Evolutionary conservation across 2,113 vertebrate genomes (phyloP).

Genomic region (Cyanocitta stelleri): DNA sequence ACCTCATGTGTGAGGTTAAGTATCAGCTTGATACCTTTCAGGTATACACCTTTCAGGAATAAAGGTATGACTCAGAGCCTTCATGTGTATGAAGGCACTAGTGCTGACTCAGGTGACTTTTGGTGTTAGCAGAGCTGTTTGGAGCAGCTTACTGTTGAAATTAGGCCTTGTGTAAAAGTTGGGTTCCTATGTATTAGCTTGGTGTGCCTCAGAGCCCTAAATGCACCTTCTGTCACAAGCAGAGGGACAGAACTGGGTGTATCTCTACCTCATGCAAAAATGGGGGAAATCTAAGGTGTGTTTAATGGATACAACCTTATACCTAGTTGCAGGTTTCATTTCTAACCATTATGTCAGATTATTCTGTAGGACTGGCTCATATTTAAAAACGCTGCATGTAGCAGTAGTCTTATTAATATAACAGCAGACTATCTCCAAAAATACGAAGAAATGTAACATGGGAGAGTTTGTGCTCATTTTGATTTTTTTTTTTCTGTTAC

Average conservation of each 20-base stretch:
- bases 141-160: not conserved
- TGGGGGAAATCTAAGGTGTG: not conserved
- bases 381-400: not conserved
- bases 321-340: not conserved
- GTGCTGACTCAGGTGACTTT: not conserved
- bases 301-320: not conserved
- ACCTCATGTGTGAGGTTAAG: not conserved
- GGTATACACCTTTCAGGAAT: not conserved
- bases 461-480: not conserved
- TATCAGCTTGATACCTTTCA: no score
- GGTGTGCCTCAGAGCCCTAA: not conserved
- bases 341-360: not conserved
- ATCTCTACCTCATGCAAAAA: not conserved
- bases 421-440: not conserved
- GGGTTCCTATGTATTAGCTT: not conserved
- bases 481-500: not conserved
- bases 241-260: not conserved
- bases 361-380: not conserved
- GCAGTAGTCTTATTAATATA: not conserved
- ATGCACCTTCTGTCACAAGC: not conserved
- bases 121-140: not conserved
- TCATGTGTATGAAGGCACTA: not conserved
- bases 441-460: rapidly evolving
- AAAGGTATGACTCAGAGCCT: not conserved
- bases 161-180: not conserved